A percentile compares a stretch with the other conserved stretches of the same genome.
Conservation (phyloP, 2,797 vertebrate species). For the Girardinus metallicus region DNA sequence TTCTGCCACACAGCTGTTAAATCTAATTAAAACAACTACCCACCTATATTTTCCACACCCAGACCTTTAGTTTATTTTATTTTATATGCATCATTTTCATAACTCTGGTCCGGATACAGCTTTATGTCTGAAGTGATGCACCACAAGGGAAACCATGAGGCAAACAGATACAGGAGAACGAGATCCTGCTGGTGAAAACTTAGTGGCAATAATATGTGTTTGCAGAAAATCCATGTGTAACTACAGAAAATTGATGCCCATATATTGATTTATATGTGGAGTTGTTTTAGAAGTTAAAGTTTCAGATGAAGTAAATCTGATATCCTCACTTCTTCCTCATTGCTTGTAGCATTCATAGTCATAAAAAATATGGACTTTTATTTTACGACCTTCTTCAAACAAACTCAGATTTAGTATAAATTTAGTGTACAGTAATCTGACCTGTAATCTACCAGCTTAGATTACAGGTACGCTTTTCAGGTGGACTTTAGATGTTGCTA, state of each 20-base stretch:
- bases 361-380: background rate
- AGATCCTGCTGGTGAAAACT: background rate
- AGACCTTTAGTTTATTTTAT: background rate
- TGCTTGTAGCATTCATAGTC: background rate
- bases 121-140: background rate
- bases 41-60: background rate
- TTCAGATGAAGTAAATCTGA: background rate
- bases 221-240: background rate
- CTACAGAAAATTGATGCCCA: background rate
- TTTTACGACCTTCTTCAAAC: background rate
- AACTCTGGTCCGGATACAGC: background rate
- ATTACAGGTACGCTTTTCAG: background rate
- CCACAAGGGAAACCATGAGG: background rate
- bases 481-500: background rate
- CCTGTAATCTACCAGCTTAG: no score
- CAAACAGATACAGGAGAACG: background rate
- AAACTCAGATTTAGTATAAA: background rate
- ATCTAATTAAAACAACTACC: background rate
- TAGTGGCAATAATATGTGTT: background rate
- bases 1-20: background rate
- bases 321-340: background rate
- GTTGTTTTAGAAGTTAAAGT: background rate
- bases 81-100: background rate
- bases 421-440: no score
- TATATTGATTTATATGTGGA: constrained; percentile 1